Base-by-base conservation (phyloP, 2,888 invertebrate species). In the Eudasyphora cyanicolor region DNA sequence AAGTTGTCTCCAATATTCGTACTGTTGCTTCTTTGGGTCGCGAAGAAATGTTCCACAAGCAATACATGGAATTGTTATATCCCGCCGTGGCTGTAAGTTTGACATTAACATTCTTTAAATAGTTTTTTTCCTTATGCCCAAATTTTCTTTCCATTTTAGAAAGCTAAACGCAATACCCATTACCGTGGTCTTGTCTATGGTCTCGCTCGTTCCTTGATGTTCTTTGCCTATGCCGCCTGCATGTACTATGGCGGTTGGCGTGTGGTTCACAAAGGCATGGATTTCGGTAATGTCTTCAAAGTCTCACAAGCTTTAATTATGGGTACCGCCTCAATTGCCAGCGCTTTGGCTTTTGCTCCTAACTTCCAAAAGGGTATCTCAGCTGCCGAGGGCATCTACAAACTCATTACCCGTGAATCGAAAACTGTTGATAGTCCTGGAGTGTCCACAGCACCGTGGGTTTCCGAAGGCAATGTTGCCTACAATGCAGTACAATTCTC, bases 1-100 rank as follows among this genome's bases (percentile, higher is more conserved):
- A 97, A 91, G 96, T 95, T 2, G 95, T 97, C 0, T 93, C 95
- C 5, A 96, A 96, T 87, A 95, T 96, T 7, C 93, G 96, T 54
- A 97, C 97, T 0, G 96, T 96, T 0, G 95, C 94, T n/a, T n/a
- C n/a, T n/a, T n/a, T n/a, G n/a, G n/a, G n/a, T n/a, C n/a, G n/a
- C n/a, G n/a, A n/a, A n/a, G 93, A 94, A 21, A 93, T 93, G 32
- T 96, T 97, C 91, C 93, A 94, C 49, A 86, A 92, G 0, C 93
- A 94, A 75, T 97, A 96, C 89, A 93, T 94, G 1, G 90, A 91
- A 0, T 93, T 94, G 82, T 91, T 97, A n/a, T n/a, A n/a, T n/a
- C n/a, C n/a, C n/a, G n/a, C n/a, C n/a, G n/a, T n/a, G n/a, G n/a
- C n/a, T n/a, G 8, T 85, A 85, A 86, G 87, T 83, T 62, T 54